A percentile compares a stretch with the other conserved stretches of the same genome.
These are phyloP conservation scores for Unio delphinus DNA, from an alignment of 2,888 invertebrate species.

Conservation along the genomic window DNA sequence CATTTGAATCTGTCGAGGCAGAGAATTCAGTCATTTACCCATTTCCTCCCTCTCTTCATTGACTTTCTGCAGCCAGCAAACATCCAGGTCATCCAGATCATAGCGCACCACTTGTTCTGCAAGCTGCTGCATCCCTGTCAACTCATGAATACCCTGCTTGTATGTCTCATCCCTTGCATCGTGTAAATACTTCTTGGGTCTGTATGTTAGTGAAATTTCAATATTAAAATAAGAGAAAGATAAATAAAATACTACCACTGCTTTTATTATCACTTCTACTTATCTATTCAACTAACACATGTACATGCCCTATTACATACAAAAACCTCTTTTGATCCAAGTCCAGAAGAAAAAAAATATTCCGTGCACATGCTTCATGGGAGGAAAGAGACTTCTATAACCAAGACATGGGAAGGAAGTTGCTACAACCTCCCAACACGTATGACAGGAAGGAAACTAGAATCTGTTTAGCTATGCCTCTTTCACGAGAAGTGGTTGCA, in stretches of 20 bases:
- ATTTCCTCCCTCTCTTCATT: slow-evolving; percentile 87
- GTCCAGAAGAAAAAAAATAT: too few species aligned
- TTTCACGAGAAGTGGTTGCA: too few species aligned
- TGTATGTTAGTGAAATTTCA: slow-evolving; percentile 25
- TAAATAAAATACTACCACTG: not conserved
- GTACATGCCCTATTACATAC: too few species aligned
- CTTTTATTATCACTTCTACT: too few species aligned
- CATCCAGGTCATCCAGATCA: slow-evolving; percentile 94
- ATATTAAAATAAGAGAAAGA: not conserved
- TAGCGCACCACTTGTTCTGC: slow-evolving; percentile 95
- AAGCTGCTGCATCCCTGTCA: slow-evolving; percentile 88
- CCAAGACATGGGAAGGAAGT: too few species aligned
- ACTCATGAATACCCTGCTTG: slow-evolving; percentile 85
- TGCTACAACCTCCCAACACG: too few species aligned
- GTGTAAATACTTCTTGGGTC: slow-evolving; percentile 91
- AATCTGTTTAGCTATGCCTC: too few species aligned
- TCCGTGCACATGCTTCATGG: too few species aligned
- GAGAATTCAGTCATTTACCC: slow-evolving; percentile 64
- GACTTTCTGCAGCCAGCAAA: slow-evolving; percentile 87
- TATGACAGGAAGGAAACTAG: too few species aligned
- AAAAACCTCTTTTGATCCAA: too few species aligned
- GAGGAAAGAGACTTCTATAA: too few species aligned
- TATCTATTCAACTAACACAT: not conserved
- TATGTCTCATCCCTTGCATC: slow-evolving; percentile 91
- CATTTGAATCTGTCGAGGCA: too few species aligned